Evolutionary conservation across 1,140 invertebrate species (phyloP), one percentile per base, ranked within the genome.

Genomic region (Cyclina sinensis): DNA sequence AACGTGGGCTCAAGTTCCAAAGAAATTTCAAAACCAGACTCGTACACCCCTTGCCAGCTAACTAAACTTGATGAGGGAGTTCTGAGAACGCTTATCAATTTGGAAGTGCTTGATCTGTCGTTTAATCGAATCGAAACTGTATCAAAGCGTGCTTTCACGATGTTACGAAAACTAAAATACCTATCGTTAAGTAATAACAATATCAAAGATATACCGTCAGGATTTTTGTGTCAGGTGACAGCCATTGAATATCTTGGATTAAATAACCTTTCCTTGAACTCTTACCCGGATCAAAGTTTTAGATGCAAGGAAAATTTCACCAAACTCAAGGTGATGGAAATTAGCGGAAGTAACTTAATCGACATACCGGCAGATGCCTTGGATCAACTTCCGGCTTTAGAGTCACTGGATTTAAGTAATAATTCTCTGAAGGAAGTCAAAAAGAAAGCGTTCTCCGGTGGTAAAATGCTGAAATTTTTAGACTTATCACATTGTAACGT

Each of bases 21-120:
- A 4, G 35, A 43, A 12, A 12, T 32, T 14, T 37, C 16, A 0
- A 54, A 76, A 39, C 9, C 14, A 12, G 73, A 86, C 7, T 12
- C 27, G 3, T 70, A 32, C 21, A 24, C 7, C 24, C 30, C 9
- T 14, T 87, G 85, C 35, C 59, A 79, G 18, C 21, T 87, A 27
- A 39, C n/a, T 9, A 30, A 14, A 21, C 18, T 87, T 4, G 76
- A 68, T 37, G 27, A 59, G 0, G 54, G 46, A 7, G n/a, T 80
- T 51, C 43, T 87, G 0, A 51, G 24, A 43, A 11, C 18, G 16
- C 21, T 78, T 4, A 48, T 54, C 0, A 78, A 87, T 51, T 70
- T 87, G 9, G 85, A 87, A 87, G 70, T 79, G 14, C n/a, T 87
- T 11, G 85, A 87, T 70, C 46, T 87, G 9, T 87, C 85, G 0